Evolutionary conservation across 2,888 invertebrate species (phyloP), one percentile per base, ranked within the genome.

Genomic region (Euzophera pinguis): DNA sequence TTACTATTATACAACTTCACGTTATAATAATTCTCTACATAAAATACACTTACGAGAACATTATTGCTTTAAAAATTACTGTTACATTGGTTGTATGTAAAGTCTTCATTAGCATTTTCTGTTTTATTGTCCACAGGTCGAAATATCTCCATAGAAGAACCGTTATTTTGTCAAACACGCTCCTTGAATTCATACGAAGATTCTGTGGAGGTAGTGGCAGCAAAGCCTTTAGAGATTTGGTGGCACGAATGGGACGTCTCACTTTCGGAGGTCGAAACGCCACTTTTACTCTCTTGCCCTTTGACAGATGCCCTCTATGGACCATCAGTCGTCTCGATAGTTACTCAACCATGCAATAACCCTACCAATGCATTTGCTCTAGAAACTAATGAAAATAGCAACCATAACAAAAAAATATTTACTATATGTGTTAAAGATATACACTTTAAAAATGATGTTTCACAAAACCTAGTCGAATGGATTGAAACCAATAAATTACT

Each of bases 351-450:
- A 0, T 93, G 93, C 60, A 73, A 84, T 57, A 69, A 84, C 59
- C 84, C 88, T 3, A 73, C 72, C 4, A 91, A 90, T 58, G 83
- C 81, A 16, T 82, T 91, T 53, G 49, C 63, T 34, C 58, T 92
- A 52, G 63, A 75, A 52, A 77, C 81, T 10, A 52, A 54, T 32
- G 58, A 57, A 52, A 53, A 59, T 39, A 60, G 42, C 7, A 41
- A 63, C 6, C 64, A 66, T 52, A 69, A 67, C 52, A 73, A 72
- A 59, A 72, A 85, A 61, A 83, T 84, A 37, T 93, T 94, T 61
- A 93, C 93, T 9, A 82, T 95, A 41, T 95, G 95, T 68, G 93
- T 95, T 1, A 95, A 95, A 78, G 94, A 95, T 51, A 78, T 95
- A 77, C 91, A 92, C 63, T 95, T 94, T 63, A 71, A 87, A 47